Conservation (phyloP, 2,113 vertebrate genomes). For the Cyphomyrus discorhynchus region DNA sequence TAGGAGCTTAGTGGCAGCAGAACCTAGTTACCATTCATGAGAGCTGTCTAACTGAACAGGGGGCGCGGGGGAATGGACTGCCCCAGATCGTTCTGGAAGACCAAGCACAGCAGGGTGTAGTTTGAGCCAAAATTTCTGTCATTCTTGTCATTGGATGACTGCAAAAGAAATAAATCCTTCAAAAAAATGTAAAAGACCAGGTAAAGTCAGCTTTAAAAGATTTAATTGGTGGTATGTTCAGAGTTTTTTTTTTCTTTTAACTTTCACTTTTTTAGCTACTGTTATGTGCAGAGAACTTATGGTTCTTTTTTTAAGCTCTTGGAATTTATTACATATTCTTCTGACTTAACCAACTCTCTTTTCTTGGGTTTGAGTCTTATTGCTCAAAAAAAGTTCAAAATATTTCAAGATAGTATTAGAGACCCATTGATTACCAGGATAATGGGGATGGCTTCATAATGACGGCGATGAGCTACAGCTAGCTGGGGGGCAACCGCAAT, state of each 20-base stretch:
- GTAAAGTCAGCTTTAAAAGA: background rate
- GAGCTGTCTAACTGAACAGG: background rate
- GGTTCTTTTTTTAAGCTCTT: background rate
- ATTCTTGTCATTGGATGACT: background rate
- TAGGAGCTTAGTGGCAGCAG: background rate
- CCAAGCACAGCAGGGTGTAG: background rate
- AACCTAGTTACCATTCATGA: background rate
- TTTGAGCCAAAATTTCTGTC: background rate
- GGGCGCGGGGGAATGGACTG: background rate
- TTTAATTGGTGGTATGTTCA: background rate
- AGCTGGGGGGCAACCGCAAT: background rate
- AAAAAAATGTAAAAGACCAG: background rate
- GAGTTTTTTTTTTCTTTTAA: background rate
- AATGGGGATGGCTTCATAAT: background rate
- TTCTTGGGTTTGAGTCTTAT: background rate
- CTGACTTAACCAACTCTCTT: background rate
- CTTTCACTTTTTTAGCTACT: background rate
- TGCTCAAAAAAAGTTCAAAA: background rate
- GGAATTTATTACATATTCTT: background rate
- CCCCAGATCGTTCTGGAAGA: background rate
- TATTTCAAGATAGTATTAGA: background rate
- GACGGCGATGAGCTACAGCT: background rate
- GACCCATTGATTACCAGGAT: background rate
- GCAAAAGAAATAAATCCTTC: background rate
- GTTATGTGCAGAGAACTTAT: background rate